Evolutionary conservation across 2,888 invertebrate genomes (phyloP), one percentile per base, ranked within the genome.

Genomic region (Orchesellides sinensis): DNA sequence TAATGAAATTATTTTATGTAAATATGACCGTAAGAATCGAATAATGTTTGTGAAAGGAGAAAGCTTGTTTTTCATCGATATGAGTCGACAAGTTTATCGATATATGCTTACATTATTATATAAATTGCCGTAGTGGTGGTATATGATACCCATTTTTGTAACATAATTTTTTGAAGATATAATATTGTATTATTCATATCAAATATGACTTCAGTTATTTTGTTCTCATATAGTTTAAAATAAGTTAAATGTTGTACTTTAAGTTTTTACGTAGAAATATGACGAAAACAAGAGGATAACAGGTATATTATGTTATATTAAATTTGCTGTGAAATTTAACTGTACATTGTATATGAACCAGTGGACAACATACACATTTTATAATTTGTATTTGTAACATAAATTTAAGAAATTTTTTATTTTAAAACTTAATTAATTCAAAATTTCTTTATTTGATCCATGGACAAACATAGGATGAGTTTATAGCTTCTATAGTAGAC

Each of bases 101-200:
- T n/a, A n/a, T n/a, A n/a, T n/a, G n/a, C n/a, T n/a, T n/a, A n/a
- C n/a, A n/a, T n/a, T n/a, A n/a, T n/a, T 23, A 23, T 56, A 19
- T 21, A 54, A 6, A 8, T n/a, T 40, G 40, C 40, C 10, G n/a
- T n/a, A 40, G 2, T 54, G 19, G 56, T 56, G 56, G 56, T 56
- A 56, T 8, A 56, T 21, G 21, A 5, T 56, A 21, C 56, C 56
- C 23, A 56, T 56, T 56, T 56, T 56, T 56, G 56, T 56, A 56
- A 56, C 1, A 23, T 56, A 56, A 52, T 10, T 56, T 56, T 56
- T 56, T 23, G 56, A 56, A 56, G 14, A 56, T 56, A 56, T 23
- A 10, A 56, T 52, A 52, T 52, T 21, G 14, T 56, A 56, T 56
- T 6, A 14, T 5, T 56, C 5, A 32, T 32, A 40, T 40, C 6